Conservation (phyloP, 37 sponge, comb jelly and placozoan genomes). For the Crambe crambe region DNA sequence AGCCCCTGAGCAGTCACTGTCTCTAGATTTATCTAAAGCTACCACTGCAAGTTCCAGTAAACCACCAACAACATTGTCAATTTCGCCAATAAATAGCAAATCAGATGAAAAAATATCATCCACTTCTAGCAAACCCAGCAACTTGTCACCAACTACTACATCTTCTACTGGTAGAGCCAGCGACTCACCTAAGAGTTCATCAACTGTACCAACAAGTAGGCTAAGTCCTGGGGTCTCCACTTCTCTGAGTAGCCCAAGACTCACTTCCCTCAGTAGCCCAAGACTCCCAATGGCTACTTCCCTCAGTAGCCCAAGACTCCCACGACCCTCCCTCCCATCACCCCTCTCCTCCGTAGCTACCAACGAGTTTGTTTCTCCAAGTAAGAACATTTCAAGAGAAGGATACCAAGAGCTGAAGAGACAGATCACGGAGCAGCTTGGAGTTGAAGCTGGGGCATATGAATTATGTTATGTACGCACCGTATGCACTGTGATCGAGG, state of each 20-base stretch:
- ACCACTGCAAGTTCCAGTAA: no score
- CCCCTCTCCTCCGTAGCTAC: neutral
- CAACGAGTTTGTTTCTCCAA: constrained; percentile 3
- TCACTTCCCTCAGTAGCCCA: no score
- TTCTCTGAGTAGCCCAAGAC: no score
- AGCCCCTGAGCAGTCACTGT: no score
- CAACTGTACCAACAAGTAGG: neutral
- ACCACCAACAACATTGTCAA: no score
- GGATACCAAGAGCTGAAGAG: constrained; percentile 4
- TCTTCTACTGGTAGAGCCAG: neutral
- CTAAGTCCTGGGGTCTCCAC: no score
- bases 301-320: neutral
- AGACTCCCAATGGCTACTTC: neutral
- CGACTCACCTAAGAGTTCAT: neutral
- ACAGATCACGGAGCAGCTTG: neutral
- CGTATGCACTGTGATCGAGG: constrained; percentile 15
- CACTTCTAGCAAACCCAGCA: neutral
- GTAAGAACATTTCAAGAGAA: neutral
- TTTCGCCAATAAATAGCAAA: no score
- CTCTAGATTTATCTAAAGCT: no score
- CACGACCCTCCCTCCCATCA: neutral
- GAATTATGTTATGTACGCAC: constrained; percentile 24
- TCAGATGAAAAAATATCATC: no score
- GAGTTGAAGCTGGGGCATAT: neutral
- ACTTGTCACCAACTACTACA: neutral